These are phyloP conservation scores for Papilio polytes DNA, from an alignment of 1,140 invertebrate species.

Conservation along the genomic window DNA sequence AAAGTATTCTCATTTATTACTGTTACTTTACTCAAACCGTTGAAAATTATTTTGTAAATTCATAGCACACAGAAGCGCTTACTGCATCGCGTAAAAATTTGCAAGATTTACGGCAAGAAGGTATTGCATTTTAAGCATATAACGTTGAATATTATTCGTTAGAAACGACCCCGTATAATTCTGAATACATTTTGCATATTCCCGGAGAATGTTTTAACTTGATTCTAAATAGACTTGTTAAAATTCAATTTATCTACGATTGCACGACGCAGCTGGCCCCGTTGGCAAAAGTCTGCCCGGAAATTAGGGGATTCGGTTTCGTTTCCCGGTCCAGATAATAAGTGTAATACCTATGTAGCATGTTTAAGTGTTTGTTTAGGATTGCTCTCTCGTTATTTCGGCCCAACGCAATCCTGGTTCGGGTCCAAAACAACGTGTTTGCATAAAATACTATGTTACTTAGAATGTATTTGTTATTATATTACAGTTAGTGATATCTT, in stretches of 20 bases:
- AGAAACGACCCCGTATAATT: constrained; percentile 36
- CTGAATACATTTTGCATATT: constrained; percentile 34
- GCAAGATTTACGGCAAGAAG: constrained; percentile 37
- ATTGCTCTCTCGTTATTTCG: constrained; percentile 54
- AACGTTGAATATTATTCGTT: constrained; percentile 39
- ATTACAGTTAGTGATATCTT: constrained; percentile 32
- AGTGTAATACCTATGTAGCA: constrained; percentile 56
- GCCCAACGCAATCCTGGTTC: constrained; percentile 52
- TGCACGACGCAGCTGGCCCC: constrained; percentile 40
- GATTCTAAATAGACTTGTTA: constrained; percentile 41
- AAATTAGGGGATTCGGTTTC: constrained; percentile 56
- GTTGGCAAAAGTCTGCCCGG: constrained; percentile 44
- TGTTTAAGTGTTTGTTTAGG: constrained; percentile 62
- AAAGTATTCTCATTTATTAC: neutral
- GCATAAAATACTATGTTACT: constrained; percentile 51
- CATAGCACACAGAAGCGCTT: constrained; percentile 26
- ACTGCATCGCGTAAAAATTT: constrained; percentile 33
- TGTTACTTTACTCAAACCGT: constrained; percentile 10
- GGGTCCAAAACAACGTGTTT: constrained; percentile 52
- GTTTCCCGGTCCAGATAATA: constrained; percentile 53
- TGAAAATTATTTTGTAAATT: constrained; percentile 39
- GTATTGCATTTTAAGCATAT: constrained; percentile 40
- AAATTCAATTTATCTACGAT: constrained; percentile 40
- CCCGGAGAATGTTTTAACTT: constrained; percentile 29
- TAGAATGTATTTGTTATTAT: constrained; percentile 14